These are phyloP conservation scores for Lichenostomus cassidix DNA, from an alignment of 2,113 vertebrate species.

Conservation along the genomic window DNA sequence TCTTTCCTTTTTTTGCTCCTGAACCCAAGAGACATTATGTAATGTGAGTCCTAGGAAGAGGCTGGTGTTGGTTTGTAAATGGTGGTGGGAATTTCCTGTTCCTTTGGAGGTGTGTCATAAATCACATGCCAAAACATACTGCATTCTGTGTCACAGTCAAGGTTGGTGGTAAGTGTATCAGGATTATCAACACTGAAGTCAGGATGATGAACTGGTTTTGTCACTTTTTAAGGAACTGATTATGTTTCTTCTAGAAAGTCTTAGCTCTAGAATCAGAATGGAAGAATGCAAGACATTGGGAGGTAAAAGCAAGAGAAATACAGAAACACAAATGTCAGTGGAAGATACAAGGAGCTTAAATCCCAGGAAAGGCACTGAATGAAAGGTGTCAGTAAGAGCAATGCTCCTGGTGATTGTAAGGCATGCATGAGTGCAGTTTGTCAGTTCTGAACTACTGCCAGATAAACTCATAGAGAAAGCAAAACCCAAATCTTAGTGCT, in stretches of 20 bases:
- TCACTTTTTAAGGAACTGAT: not conserved
- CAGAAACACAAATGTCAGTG: not conserved
- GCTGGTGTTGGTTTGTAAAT: not conserved
- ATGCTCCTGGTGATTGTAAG: not conserved
- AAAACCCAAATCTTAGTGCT: not conserved
- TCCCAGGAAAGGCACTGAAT: not conserved
- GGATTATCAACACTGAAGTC: not conserved
- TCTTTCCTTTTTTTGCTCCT: not conserved
- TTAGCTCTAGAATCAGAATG: not conserved
- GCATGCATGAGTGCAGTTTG: not conserved
- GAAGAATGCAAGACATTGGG: not conserved
- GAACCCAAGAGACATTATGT: not conserved
- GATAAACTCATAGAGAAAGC: not conserved
- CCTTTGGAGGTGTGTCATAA: not conserved
- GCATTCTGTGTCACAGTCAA: not conserved
- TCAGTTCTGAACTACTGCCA: not conserved
- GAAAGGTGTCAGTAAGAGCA: not conserved
- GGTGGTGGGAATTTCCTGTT: not conserved
- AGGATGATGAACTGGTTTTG: not conserved
- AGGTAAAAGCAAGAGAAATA: not conserved
- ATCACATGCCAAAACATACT: not conserved
- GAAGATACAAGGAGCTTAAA: not conserved
- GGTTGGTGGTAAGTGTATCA: not conserved
- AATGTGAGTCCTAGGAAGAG: not conserved
- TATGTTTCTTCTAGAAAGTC: not conserved